Percentiles rank a stretch among this genome's conserved stretches.
These are phyloP conservation scores for Drosophila fuyamai DNA, from an alignment of 1,140 invertebrate species.

Conservation along the genomic window DNA sequence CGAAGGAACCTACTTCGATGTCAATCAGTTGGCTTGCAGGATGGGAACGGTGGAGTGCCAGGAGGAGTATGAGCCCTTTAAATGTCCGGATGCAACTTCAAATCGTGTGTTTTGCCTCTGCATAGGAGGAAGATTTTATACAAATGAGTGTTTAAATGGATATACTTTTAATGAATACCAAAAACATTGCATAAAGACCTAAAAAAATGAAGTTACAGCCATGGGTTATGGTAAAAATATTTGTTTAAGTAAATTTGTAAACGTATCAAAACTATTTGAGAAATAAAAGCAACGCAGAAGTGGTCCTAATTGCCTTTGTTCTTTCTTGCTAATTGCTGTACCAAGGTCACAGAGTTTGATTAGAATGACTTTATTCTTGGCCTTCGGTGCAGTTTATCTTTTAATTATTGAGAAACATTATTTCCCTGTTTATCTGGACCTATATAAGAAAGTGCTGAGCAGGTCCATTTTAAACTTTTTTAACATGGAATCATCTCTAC, in stretches of 20 bases:
- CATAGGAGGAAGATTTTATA: slow-evolving; percentile 4
- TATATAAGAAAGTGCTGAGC: slow-evolving; percentile 50
- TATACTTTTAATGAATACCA: background rate
- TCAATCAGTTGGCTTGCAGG: background rate
- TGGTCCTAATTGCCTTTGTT: background rate
- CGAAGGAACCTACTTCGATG: slow-evolving; percentile 26
- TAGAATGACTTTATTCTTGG: background rate
- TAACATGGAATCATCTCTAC: slow-evolving; percentile 1
- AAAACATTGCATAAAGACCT: background rate
- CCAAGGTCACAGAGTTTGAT: background rate
- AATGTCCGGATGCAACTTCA: background rate
- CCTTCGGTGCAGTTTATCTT: slow-evolving; percentile 40
- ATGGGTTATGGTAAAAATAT: no score
- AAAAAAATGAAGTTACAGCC: no score
- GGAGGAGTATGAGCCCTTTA: slow-evolving; percentile 8
- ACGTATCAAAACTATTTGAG: no score
- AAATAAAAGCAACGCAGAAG: no score
- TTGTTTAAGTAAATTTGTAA: no score
- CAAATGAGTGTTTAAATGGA: slow-evolving; percentile 1
- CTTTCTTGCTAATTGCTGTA: background rate
- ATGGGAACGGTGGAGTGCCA: slow-evolving; percentile 19
- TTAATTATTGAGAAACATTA: slow-evolving; percentile 57
- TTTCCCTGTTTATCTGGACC: background rate
- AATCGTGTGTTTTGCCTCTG: slow-evolving; percentile 10
- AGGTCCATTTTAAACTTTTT: background rate